Percentiles rank a stretch among this genome's conserved stretches.
Evolutionary conservation across 92 coral and sea anemone species (phyloP).

Genomic region (Micromussa lordhowensis): DNA sequence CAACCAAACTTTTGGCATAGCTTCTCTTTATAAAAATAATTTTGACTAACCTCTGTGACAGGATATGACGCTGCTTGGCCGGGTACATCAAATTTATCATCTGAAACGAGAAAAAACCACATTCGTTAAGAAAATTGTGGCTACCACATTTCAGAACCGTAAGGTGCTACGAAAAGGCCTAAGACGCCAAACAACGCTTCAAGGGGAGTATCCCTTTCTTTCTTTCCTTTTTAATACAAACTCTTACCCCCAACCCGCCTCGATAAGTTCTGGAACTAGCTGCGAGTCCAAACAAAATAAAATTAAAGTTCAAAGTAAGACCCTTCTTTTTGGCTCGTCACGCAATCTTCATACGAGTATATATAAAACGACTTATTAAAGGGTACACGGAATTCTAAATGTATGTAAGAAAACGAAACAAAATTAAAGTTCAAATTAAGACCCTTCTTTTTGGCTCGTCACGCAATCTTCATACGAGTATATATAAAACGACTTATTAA

Average conservation of each 20-base stretch:
- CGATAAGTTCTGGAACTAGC: too few relatives aligned
- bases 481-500: too few relatives aligned
- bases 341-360: neutral
- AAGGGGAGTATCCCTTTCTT: neutral
- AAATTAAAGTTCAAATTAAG: too few relatives aligned
- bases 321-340: too few relatives aligned
- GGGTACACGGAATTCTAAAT: neutral
- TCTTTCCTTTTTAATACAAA: too few relatives aligned
- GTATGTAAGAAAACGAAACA: neutral
- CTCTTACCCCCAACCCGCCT: too few relatives aligned
- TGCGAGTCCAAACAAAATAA: too few relatives aligned
- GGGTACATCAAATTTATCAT: conserved; percentile 71
- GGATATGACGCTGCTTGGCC: conserved; percentile 64
- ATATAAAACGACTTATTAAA: too few relatives aligned
- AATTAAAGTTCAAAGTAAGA: too few relatives aligned
- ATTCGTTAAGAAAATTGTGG: neutral
- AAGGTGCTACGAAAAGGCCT: neutral
- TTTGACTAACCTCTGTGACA: conserved; percentile 65
- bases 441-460: too few relatives aligned
- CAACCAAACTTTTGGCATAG: neutral
- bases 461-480: neutral
- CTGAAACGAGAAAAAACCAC: conserved; percentile 19
- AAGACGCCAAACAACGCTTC: neutral
- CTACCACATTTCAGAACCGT: neutral
- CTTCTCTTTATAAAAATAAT: neutral